Evolutionary conservation across 1,140 invertebrate species (phyloP).

Genomic region (Cepaea nemoralis): DNA sequence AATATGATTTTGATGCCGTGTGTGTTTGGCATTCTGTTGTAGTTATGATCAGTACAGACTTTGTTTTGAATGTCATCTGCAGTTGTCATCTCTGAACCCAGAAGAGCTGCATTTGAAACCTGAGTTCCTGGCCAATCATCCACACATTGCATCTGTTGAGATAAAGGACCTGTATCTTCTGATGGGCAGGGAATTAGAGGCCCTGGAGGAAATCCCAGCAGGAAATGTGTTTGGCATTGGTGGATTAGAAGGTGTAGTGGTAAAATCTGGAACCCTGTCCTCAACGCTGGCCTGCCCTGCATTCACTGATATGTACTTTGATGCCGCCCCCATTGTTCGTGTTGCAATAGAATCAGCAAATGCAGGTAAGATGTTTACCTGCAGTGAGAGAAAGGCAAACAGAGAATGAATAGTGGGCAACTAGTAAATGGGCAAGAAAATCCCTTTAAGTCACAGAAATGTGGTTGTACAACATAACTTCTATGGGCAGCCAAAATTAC

Average conservation of each 20-base stretch:
- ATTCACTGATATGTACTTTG: conserved; percentile 84
- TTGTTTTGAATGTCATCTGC: not conserved
- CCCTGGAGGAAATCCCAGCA: conserved; percentile 76
- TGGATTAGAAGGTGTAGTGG: conserved; percentile 85
- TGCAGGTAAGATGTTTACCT: conserved; percentile 74
- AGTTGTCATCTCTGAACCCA: not conserved
- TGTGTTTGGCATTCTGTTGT: conserved; percentile 49
- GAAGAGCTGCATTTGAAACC: conserved; percentile 1
- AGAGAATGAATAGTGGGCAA: no score
- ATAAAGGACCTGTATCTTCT: conserved; percentile 87
- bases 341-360: conserved; percentile 94
- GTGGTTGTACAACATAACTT: no score
- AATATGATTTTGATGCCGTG: conserved; percentile 60
- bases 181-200: conserved; percentile 92
- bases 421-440: no score
- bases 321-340: conserved; percentile 89
- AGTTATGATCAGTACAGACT: not conserved
- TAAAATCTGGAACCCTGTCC: conserved; percentile 93
- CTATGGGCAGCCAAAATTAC: no score
- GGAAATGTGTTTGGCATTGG: conserved; percentile 80
- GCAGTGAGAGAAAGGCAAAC: no score
- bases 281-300: conserved; percentile 86
- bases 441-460: no score
- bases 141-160: conserved; percentile 76
- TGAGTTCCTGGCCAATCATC: conserved; percentile 45